Percentiles rank a stretch among this genome's conserved stretches.
phyloP scores from a whole-genome alignment of 2,113 vertebrate species.

The Harpagus bidentatus region DNA sequence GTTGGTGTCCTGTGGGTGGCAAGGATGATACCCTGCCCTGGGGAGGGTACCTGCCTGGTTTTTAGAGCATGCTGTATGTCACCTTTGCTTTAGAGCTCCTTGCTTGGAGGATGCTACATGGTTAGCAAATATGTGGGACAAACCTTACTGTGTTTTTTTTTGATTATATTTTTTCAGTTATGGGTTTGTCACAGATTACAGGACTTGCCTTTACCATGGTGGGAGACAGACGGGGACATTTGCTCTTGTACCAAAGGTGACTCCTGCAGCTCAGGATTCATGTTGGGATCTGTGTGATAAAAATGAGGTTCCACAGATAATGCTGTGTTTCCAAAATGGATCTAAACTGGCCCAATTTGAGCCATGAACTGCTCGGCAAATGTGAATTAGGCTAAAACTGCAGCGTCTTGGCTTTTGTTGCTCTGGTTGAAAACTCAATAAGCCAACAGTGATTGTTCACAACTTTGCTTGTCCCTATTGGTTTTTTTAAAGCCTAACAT shows the following conservation, averaged over 20 bases:
- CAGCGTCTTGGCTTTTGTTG: background rate
- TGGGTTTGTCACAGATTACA: rapidly evolving
- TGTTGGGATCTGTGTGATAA: background rate
- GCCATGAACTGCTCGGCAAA: background rate
- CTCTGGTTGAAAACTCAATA: background rate
- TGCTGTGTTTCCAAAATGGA: background rate
- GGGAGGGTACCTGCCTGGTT: background rate
- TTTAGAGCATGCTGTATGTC: background rate
- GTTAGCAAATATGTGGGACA: background rate
- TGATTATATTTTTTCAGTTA: background rate
- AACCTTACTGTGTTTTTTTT: background rate
- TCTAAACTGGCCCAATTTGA: background rate
- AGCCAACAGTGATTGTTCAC: background rate
- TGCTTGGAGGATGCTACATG: background rate
- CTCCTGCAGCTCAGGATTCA: background rate
- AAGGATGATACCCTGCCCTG: background rate
- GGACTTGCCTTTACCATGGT: background rate
- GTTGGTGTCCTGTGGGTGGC: too few species aligned
- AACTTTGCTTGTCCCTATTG: background rate
- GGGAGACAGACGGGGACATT: background rate
- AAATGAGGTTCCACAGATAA: background rate
- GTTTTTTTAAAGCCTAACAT: background rate
- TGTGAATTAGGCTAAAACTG: background rate
- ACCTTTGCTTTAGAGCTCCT: background rate
- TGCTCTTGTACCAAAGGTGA: background rate